Conservation (phyloP, 2,888 invertebrate species). For the Linyphia triangularis region DNA sequence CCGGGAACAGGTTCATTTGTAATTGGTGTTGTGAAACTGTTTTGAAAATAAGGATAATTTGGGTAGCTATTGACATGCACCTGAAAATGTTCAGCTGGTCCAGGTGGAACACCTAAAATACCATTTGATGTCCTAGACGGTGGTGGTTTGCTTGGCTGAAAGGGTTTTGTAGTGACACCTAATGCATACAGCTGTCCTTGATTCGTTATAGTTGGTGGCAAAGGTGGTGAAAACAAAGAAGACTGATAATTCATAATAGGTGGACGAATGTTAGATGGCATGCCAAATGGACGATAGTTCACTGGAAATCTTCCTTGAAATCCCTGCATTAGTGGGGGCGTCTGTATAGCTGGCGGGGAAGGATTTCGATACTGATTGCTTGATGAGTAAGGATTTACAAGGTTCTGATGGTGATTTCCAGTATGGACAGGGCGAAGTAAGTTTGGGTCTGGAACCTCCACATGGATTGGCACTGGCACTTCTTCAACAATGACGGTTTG, state of each 20-base stretch:
- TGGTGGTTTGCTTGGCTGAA: constrained; percentile 1
- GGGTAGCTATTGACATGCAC: constrained; percentile 54
- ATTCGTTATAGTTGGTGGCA: constrained; percentile 50
- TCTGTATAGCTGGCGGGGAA: constrained; percentile 41
- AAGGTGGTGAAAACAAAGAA: constrained; percentile 26
- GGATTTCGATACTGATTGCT: constrained; percentile 41
- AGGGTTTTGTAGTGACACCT: constrained; percentile 53
- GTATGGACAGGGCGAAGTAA: constrained; percentile 39
- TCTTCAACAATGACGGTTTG: constrained; percentile 72
- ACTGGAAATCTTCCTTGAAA: constrained; percentile 53
- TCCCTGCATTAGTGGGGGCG: constrained; percentile 62
- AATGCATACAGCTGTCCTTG: constrained; percentile 56
- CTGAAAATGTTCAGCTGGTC: constrained; percentile 31
- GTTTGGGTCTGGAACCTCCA: constrained; percentile 56
- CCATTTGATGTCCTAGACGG: constrained; percentile 20
- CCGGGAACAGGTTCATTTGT: constrained; percentile 49
- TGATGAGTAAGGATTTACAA: constrained; percentile 13
- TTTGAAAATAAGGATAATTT: constrained; percentile 67
- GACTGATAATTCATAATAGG: constrained; percentile 44
- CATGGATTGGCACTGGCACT: constrained; percentile 65
- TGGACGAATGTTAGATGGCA: constrained; percentile 53
- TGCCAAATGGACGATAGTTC: constrained; percentile 50
- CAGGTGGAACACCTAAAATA: neutral
- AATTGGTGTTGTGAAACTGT: constrained; percentile 64
- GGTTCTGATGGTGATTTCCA: constrained; percentile 32